Base-by-base conservation (phyloP, 2,888 invertebrate species). In the Platycheirus rosarum region DNA sequence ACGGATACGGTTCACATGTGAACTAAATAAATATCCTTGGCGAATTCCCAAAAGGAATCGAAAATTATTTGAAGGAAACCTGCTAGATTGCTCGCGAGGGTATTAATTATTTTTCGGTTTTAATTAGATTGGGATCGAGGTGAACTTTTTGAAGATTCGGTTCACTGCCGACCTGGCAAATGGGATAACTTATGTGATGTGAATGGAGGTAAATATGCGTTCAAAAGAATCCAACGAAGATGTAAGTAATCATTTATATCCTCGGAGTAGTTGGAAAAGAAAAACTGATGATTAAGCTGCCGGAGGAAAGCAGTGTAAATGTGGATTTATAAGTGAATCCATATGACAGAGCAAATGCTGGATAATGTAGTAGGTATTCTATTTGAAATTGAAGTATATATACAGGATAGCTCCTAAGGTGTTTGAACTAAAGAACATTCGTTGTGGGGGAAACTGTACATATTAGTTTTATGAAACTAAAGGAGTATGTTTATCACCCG, bases 101-200 rank as follows among this genome's bases (percentile, higher is more conserved):
- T 82, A 82, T 82, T 82, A 82, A 77, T 82, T 82, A 82, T 82
- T 77, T 82, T 77, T 71, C 68, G 49, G 63, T 82, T 82, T 82
- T 82, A 82, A 82, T 82, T 71, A 73, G 77, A 82, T 63, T 57
- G 82, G 26, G 35, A 73, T 46, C n/a, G 77, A 82, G 82, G 77
- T 82, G 53, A 71, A 76, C 71, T 32, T 71, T 82, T 82, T 62
- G 66, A 46, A 49, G 76, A 63, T 76, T 80, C 75, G 75, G 74
- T 80, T 80, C 69, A 76, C 65, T 79, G 75, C 60, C 35, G 40
- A 46, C 13, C n/a, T 18, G 48, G 40, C 5, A 65, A 42, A 20
- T 13, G 48, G 23, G 35, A 42, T 35, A 40, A 66, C 69, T 57
- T 62, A 44, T 51, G 46, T 48, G 35, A 37, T 44, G 44, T 26